Evolutionary conservation across 2,113 vertebrate genomes (phyloP).

Genomic region (Brevimyrus niger): DNA sequence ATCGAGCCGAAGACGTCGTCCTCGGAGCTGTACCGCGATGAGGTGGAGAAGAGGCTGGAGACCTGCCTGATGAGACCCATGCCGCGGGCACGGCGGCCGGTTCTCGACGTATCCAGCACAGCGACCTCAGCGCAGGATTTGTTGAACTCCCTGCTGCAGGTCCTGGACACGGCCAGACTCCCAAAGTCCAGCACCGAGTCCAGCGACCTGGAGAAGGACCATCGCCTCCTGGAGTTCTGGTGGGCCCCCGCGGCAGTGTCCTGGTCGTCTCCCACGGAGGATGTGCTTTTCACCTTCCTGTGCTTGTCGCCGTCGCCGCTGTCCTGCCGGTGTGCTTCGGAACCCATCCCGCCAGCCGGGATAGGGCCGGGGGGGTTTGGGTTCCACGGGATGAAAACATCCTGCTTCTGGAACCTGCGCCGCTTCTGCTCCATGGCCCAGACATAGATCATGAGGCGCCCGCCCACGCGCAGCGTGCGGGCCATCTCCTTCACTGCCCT

Average conservation of each 20-base stretch:
- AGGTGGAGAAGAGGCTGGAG: constrained; percentile 56
- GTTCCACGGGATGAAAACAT: constrained; percentile 69
- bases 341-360: constrained; percentile 19
- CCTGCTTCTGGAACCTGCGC: constrained; percentile 71
- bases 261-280: constrained; percentile 49
- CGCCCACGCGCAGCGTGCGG: constrained; percentile 61
- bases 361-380: constrained; percentile 47
- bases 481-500: constrained; percentile 70
- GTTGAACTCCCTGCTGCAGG: constrained; percentile 50
- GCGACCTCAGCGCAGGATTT: constrained; percentile 41
- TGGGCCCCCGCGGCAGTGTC: constrained; percentile 29
- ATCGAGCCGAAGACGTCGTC: constrained; percentile 56
- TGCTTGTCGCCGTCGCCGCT: constrained; percentile 47
- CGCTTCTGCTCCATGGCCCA: constrained; percentile 77
- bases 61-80: constrained; percentile 48
- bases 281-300: constrained; percentile 60
- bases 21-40: constrained; percentile 55
- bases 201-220: constrained; percentile 68
- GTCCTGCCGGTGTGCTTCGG: constrained; percentile 38
- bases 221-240: constrained; percentile 54
- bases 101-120: constrained; percentile 32
- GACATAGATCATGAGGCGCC: constrained; percentile 76
- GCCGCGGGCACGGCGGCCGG: constrained; percentile 24
- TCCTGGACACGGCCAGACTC: constrained; percentile 44
- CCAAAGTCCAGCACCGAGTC: constrained; percentile 60